Evolutionary conservation across 2,888 invertebrate species (phyloP).

Genomic region (Himalopsyche anomala): DNA sequence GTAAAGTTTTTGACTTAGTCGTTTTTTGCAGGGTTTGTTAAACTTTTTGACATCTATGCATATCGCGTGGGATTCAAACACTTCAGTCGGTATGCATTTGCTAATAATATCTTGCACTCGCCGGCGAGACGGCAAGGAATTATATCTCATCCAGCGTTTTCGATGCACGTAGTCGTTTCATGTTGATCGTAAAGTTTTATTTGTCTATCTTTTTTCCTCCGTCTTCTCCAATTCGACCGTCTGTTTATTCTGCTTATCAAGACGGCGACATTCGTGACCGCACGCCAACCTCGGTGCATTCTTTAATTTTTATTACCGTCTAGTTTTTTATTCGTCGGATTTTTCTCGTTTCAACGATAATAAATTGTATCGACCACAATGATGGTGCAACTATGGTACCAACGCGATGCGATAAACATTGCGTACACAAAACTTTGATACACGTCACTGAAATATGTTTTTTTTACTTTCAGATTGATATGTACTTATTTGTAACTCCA

Average conservation of each 20-base stretch:
- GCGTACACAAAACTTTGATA: background rate
- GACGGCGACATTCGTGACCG: slow-evolving; percentile 31
- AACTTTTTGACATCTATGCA: background rate
- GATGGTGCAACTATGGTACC: background rate
- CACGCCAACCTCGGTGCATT: slow-evolving; percentile 22
- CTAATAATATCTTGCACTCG: background rate
- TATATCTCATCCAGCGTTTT: slow-evolving; percentile 15
- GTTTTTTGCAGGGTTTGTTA: background rate
- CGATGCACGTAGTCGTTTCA: slow-evolving; percentile 31
- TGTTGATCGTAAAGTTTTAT: slow-evolving; percentile 30
- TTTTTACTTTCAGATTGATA: background rate
- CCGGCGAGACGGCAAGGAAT: background rate
- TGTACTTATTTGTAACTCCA: background rate
- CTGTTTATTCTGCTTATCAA: slow-evolving; percentile 25
- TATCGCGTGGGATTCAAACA: background rate
- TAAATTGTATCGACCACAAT: background rate
- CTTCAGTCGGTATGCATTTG: background rate
- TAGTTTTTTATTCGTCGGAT: background rate
- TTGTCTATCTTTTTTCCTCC: slow-evolving; percentile 11
- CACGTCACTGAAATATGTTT: background rate
- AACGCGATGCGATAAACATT: background rate
- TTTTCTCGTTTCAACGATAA: background rate
- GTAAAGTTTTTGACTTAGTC: background rate
- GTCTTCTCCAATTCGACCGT: background rate
- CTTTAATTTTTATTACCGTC: slow-evolving; percentile 40